Conservation (phyloP, 2,113 vertebrate species). For the Aspidoscelis tigris region DNA sequence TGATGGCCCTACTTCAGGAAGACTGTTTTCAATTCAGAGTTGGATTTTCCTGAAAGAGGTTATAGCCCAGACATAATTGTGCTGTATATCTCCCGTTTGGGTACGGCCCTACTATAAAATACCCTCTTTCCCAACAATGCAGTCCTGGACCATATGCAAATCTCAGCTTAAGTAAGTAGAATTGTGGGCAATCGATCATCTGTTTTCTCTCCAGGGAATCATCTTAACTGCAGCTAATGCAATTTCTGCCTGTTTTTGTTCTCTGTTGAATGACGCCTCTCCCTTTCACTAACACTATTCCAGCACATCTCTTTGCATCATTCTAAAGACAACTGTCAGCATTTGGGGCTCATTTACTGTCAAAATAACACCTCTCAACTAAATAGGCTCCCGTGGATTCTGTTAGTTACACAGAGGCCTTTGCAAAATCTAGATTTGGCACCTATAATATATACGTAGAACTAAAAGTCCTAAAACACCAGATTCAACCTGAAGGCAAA, state of each 20-base stretch:
- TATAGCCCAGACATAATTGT: no score
- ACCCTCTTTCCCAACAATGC: not conserved
- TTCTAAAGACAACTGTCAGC: slow-evolving; percentile 30
- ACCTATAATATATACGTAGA: slow-evolving; percentile 17
- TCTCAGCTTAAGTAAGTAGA: slow-evolving; percentile 10
- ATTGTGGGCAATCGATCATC: slow-evolving; percentile 6
- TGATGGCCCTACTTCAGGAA: no score
- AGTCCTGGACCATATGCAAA: not conserved
- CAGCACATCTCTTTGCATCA: slow-evolving; percentile 8
- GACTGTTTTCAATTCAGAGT: no score
- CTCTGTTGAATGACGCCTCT: slow-evolving; percentile 5
- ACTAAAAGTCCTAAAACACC: no score
- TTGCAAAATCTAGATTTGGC: not conserved
- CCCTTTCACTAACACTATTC: not conserved
- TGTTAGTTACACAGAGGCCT: not conserved
- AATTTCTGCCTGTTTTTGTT: slow-evolving; percentile 12
- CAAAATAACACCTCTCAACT: slow-evolving; percentile 14
- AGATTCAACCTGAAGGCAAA: no score
- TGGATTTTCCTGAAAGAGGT: no score
- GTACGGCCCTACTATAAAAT: no score
- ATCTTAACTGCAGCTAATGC: not conserved
- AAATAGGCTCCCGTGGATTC: slow-evolving; percentile 8
- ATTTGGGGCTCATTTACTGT: not conserved
- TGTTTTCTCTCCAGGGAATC: slow-evolving; percentile 16
- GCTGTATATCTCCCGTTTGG: no score